Evolutionary conservation across 2,888 invertebrate genomes (phyloP), one percentile per base, ranked within the genome.

Genomic region (Fissipunctia ypsillon): DNA sequence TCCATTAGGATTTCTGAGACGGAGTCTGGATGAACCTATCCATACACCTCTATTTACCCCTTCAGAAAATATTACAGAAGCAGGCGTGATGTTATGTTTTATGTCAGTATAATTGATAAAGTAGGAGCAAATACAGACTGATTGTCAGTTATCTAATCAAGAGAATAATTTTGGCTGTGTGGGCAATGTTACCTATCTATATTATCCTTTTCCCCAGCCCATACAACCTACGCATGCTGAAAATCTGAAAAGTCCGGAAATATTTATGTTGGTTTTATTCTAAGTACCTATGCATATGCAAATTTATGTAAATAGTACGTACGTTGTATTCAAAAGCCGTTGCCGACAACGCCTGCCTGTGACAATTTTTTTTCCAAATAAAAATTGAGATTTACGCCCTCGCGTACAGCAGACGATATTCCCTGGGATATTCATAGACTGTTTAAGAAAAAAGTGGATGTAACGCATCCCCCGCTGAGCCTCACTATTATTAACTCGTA

Each of bases 401-500:
- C 89, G 81, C 90, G 86, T 81, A 82, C 69, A 84, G 81, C 79
- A 76, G 76, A 75, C 87, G 84, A 81, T 83, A 82, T 83, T 84
- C 84, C 85, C 76, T 80, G 69, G 75, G 70, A 79, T 86, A 86
- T 87, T 84, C 88, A 86, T 76, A 81, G 85, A 81, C 69, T 74
- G 78, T 77, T 74, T 64, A 72, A 80, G 80, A 78, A 87, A 86
- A 84, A 87, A 82, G 61, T 77, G 70, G 74, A 76, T 79, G 74
- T 66, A 75, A 72, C 71, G 43, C 56, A 72, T 82, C 87, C 79
- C 87, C 87, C 85, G 80, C 87, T 74, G 84, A 81, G 87, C 66
- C 50, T 65, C 65, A 71, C 79, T 87, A 87, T 82, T 84, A 84
- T 82, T 85, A 82, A 69, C 76, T 75, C 35, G 16, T 69, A 64